Percentiles rank a stretch among this genome's conserved stretches.
Conservation (phyloP, 2,888 invertebrate genomes). For the Drosophila gaucha region DNA sequence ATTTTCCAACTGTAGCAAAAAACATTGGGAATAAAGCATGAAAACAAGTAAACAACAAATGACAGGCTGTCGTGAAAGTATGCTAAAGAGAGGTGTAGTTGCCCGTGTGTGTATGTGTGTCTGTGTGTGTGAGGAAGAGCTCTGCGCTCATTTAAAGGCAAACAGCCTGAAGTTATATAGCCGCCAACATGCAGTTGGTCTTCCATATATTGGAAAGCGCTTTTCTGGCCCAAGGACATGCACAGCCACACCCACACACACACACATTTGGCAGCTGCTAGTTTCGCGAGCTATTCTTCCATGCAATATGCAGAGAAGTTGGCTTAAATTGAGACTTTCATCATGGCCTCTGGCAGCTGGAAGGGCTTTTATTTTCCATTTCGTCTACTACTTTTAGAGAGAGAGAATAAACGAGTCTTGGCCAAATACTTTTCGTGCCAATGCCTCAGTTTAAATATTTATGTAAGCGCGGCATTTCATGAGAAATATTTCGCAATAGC, state of each 20-base stretch:
- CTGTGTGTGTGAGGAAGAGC: neutral
- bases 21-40: conserved; percentile 34
- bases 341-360: conserved; percentile 48
- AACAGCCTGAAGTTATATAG: conserved; percentile 24
- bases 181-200: conserved; percentile 24
- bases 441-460: conserved; percentile 66
- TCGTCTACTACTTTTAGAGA: conserved; percentile 18
- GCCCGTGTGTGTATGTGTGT: neutral
- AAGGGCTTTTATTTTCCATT: conserved; percentile 56
- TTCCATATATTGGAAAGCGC: conserved; percentile 60
- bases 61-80: conserved; percentile 46
- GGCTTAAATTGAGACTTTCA: conserved; percentile 34
- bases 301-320: conserved; percentile 41
- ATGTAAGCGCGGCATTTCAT: conserved; percentile 59
- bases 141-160: conserved; percentile 30
- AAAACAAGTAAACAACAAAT: conserved; percentile 54
- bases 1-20: conserved; percentile 36
- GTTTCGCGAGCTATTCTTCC: conserved; percentile 28
- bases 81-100: conserved; percentile 19
- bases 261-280: conserved; percentile 37
- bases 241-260: conserved; percentile 20
- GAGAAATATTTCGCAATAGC: conserved; percentile 61
- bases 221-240: conserved; percentile 65
- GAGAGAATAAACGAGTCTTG: neutral
- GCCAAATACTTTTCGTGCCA: conserved; percentile 55